phyloP scores from a whole-genome alignment of 2,797 vertebrate species.

The Apogon hyalosoma region DNA sequence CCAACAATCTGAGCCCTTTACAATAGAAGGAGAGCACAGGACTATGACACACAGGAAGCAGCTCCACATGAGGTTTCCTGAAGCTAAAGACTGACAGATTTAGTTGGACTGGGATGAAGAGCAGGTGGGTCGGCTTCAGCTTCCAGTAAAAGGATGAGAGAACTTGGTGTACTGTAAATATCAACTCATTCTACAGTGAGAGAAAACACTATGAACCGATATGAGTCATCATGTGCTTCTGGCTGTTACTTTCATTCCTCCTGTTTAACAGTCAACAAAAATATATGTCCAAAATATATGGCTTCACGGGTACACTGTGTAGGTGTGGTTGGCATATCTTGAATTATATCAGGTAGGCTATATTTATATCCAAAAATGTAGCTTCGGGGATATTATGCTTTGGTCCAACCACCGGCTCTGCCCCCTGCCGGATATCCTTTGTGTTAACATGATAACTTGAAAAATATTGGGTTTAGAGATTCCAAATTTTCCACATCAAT shows the following conservation, averaged over 20 bases:
- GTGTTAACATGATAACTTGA: no score
- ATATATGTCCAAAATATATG: background rate
- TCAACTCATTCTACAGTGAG: background rate
- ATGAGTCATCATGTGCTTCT: background rate
- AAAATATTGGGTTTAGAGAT: no score
- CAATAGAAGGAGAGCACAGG: constrained; percentile 1
- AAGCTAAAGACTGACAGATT: background rate
- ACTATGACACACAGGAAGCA: constrained; percentile 17
- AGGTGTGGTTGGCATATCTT: no score
- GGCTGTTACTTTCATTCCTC: background rate
- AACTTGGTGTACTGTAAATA: background rate
- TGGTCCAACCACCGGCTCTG: no score
- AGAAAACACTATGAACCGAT: background rate
- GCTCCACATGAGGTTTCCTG: background rate
- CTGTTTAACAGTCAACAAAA: background rate
- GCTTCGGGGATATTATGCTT: no score
- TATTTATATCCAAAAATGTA: no score
- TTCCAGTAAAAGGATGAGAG: constrained; percentile 6
- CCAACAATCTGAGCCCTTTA: constrained; percentile 30
- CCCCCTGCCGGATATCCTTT: no score
- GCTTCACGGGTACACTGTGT: background rate
- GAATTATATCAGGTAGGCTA: no score
- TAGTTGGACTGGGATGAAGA: background rate
- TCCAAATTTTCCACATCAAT: no score
- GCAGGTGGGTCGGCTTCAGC: background rate